Conservation (phyloP, 2,797 vertebrate species). For the Spinibarbus caldwelli region DNA sequence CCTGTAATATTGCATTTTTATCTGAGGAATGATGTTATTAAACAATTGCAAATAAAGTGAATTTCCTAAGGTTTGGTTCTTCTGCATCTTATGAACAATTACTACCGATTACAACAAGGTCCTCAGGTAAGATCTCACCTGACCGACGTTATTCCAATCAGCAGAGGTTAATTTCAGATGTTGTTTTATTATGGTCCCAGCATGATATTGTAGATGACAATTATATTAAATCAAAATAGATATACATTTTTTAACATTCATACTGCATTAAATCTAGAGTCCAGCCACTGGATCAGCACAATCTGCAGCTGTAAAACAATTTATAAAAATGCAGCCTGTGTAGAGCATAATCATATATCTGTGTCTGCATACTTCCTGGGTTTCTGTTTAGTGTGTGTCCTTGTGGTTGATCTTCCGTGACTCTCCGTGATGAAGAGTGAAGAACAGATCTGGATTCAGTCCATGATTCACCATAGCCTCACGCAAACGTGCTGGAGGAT, state of each 20-base stretch:
- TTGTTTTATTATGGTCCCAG: not conserved
- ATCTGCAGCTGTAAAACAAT: not conserved
- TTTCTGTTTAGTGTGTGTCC: constrained; percentile 51
- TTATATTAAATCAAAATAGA: constrained; percentile 5
- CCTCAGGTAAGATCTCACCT: constrained; percentile 5
- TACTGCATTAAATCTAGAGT: constrained; percentile 10
- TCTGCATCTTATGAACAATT: not conserved
- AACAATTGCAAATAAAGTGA: constrained; percentile 99
- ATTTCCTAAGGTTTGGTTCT: constrained; percentile 77
- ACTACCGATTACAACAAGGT: not conserved
- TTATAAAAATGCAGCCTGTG: not conserved
- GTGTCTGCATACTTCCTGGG: not conserved
- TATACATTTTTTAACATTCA: not conserved
- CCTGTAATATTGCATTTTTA: constrained; percentile 99
- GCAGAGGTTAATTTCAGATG: not conserved
- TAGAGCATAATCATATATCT: not conserved
- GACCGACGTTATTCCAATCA: not conserved
- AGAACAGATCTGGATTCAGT: constrained; percentile 86
- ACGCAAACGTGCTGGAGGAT: constrained; percentile 85
- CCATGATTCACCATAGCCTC: constrained; percentile 86
- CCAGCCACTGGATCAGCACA: constrained; percentile 6
- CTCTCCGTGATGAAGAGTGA: constrained; percentile 90
- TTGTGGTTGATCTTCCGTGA: constrained; percentile 80
- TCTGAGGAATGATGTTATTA: constrained; percentile 99
- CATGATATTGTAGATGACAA: not conserved